These are phyloP conservation scores for Achatina immaculata DNA, from an alignment of 1,140 invertebrate species.

Conservation along the genomic window DNA sequence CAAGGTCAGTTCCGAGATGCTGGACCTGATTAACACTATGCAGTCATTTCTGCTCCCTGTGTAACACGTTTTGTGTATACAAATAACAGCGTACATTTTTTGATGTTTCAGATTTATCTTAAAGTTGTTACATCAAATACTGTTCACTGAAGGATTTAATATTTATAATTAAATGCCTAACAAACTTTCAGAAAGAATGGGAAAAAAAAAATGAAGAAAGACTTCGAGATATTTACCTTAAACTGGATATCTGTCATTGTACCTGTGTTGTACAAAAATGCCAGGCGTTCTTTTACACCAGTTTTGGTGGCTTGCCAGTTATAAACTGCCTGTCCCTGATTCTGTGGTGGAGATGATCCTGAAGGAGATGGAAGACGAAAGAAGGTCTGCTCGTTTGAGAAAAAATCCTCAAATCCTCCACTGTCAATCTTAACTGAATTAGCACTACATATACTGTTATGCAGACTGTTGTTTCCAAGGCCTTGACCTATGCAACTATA, in stretches of 20 bases:
- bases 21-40: too few species aligned
- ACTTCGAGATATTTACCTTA: slow-evolving; percentile 67
- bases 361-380: slow-evolving; percentile 13
- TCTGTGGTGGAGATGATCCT: slow-evolving; percentile 44
- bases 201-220: too few species aligned
- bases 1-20: too few species aligned
- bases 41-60: too few species aligned
- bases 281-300: slow-evolving; percentile 82
- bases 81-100: too few species aligned
- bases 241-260: slow-evolving; percentile 86
- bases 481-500: neutral
- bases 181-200: too few species aligned
- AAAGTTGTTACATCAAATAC: too few species aligned
- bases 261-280: slow-evolving; percentile 86
- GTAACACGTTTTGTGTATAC: too few species aligned
- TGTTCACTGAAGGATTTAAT: too few species aligned
- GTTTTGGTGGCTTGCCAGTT: slow-evolving; percentile 75
- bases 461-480: neutral
- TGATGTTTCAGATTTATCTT: too few species aligned
- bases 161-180: too few species aligned
- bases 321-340: slow-evolving; percentile 58
- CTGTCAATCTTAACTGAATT: slow-evolving; percentile 16
- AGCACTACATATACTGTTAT: neutral
- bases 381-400: slow-evolving; percentile 13
- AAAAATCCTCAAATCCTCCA: slow-evolving; percentile 18